phyloP scores from a whole-genome alignment of 2,888 invertebrate species.

The Chalcis sispes region DNA sequence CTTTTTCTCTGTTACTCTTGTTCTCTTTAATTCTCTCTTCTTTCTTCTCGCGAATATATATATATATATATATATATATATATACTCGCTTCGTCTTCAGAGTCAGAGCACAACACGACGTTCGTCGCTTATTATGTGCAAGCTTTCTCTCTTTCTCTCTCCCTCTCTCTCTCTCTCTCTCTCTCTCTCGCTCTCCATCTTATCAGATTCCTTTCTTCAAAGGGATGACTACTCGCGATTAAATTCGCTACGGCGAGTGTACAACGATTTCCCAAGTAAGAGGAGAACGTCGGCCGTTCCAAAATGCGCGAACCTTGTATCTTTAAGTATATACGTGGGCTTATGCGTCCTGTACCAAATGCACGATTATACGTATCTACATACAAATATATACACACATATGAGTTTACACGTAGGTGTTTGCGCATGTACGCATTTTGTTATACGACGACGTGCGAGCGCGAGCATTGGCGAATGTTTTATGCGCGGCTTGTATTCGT shows the following conservation, averaged over 20 bases:
- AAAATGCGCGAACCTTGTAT: slow-evolving; percentile 2
- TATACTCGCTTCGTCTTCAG: neutral
- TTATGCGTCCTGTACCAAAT: neutral
- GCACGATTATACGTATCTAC: neutral
- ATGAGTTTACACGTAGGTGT: too few relatives aligned
- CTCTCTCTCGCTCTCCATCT: neutral
- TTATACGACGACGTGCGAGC: too few relatives aligned
- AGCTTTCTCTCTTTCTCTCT: neutral
- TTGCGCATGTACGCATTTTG: too few relatives aligned
- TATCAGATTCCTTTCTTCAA: slow-evolving; percentile 42
- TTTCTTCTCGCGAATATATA: neutral
- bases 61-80: slow-evolving; percentile 5
- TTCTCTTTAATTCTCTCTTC: slow-evolving; percentile 32
- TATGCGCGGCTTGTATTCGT: too few relatives aligned
- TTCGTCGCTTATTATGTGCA: slow-evolving; percentile 22
- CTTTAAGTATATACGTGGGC: neutral
- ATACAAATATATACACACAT: too few relatives aligned
- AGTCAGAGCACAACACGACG: too few relatives aligned
- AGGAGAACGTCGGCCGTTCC: neutral
- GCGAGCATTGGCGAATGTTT: too few relatives aligned
- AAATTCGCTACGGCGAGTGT: slow-evolving; percentile 18
- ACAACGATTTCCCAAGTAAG: slow-evolving; percentile 35
- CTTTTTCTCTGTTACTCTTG: slow-evolving; percentile 4
- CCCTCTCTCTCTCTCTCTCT: neutral
- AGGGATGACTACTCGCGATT: slow-evolving; percentile 26